phyloP scores from a whole-genome alignment of 1,140 invertebrate genomes.

The Philopotamus ludificatus region DNA sequence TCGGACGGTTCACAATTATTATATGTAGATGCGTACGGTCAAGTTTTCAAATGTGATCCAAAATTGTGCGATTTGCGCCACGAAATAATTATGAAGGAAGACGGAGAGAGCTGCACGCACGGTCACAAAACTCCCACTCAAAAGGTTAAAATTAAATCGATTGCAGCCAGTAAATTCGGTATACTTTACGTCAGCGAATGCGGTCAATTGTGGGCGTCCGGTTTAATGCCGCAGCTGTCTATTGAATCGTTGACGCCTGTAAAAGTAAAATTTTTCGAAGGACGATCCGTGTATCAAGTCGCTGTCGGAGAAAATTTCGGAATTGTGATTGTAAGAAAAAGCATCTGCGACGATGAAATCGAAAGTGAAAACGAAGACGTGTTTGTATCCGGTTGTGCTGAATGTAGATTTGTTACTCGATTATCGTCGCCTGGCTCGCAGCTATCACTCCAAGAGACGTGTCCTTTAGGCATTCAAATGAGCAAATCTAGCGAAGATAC shows the following conservation, averaged over 20 bases:
- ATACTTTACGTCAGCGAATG: conserved; percentile 65
- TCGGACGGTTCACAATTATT: conserved; percentile 61
- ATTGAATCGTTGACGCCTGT: conserved; percentile 61
- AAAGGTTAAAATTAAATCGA: conserved; percentile 62
- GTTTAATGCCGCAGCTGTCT: conserved; percentile 68
- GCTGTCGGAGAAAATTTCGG: conserved; percentile 69
- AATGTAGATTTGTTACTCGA: conserved; percentile 58
- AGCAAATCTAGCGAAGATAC: conserved; percentile 58
- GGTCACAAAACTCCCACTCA: conserved; percentile 63
- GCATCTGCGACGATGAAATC: conserved; percentile 56
- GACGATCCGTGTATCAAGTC: conserved; percentile 62
- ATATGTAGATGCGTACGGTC: conserved; percentile 62
- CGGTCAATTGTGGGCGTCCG: conserved; percentile 73
- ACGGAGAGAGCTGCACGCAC: conserved; percentile 62
- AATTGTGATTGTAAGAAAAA: conserved; percentile 65
- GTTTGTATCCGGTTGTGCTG: conserved; percentile 64
- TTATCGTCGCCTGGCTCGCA: conserved; percentile 56
- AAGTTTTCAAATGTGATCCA: conserved; percentile 60
- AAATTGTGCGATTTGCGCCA: conserved; percentile 56
- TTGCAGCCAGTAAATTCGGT: conserved; percentile 62
- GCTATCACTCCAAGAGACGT: conserved; percentile 53
- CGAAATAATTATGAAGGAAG: conserved; percentile 64
- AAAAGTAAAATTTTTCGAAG: conserved; percentile 68
- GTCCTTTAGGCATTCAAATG: conserved; percentile 53
- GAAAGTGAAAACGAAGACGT: conserved; percentile 66